Conservation (phyloP, 2,797 vertebrate species). For the Morus bassanus region DNA sequence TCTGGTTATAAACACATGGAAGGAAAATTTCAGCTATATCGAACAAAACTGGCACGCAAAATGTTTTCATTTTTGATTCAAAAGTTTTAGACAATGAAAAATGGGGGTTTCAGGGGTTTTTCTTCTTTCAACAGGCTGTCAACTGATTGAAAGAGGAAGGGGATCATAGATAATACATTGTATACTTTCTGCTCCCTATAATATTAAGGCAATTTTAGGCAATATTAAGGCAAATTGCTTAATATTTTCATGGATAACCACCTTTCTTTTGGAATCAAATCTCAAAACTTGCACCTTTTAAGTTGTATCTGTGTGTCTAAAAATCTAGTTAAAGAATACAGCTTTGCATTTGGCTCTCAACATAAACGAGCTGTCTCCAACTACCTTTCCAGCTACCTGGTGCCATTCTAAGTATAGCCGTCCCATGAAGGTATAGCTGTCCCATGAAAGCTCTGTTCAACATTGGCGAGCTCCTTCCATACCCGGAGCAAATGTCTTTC, state of each 20-base stretch:
- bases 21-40: background rate
- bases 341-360: background rate
- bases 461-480: fast-evolving
- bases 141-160: background rate
- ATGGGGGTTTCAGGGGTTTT: fast-evolving
- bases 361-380: background rate
- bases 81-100: background rate
- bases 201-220: background rate
- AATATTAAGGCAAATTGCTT: background rate
- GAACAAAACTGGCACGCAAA: background rate
- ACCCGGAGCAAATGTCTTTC: background rate
- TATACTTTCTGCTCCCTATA: background rate
- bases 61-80: background rate
- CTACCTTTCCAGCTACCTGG: background rate
- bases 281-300: background rate
- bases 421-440: background rate
- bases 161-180: background rate
- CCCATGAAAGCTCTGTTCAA: background rate
- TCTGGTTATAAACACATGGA: background rate
- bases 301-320: background rate
- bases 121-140: background rate
- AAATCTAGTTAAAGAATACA: background rate
- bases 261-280: background rate
- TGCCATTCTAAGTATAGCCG: background rate
- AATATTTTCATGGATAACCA: background rate